phyloP scores from a whole-genome alignment of 2,113 vertebrate genomes.

The Saccopteryx leptura region DNA sequence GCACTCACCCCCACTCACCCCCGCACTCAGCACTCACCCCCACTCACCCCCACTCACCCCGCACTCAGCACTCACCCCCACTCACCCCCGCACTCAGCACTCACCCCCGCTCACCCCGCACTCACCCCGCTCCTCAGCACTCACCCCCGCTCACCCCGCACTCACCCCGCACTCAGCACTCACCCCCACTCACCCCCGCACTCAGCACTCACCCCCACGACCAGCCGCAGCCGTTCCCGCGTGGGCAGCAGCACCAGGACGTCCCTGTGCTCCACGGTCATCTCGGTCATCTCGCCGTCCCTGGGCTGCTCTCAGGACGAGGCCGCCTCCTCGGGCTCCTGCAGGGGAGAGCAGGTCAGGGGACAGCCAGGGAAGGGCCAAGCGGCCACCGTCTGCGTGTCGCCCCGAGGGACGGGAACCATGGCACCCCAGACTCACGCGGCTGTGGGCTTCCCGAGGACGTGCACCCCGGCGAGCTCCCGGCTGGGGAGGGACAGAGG shows the following conservation, averaged over 20 bases:
- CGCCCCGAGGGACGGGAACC: rapidly evolving
- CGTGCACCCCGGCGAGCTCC: not conserved
- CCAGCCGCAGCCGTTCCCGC: conserved; percentile 92
- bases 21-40: too few relatives aligned
- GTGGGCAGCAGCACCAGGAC: conserved; percentile 93
- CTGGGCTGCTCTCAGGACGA: rapidly evolving
- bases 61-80: too few relatives aligned
- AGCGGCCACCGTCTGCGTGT: rapidly evolving
- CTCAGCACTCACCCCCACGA: conserved; percentile 87
- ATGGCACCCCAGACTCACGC: not conserved
- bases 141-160: conserved; percentile 87
- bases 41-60: too few relatives aligned
- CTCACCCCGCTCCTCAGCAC: not conserved
- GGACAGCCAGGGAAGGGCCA: rapidly evolving
- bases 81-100: too few relatives aligned
- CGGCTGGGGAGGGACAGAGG: not conserved
- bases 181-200: rapidly evolving
- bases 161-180: too few relatives aligned
- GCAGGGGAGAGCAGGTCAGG: not conserved
- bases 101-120: rapidly evolving
- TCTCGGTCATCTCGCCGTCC: conserved; percentile 74
- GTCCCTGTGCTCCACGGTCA: conserved; percentile 87
- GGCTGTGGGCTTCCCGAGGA: rapidly evolving
- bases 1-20: conserved; percentile 88
- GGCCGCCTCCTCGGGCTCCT: not conserved